Evolutionary conservation across 2,797 vertebrate genomes (phyloP).

Genomic region (Sternotherus odoratus): DNA sequence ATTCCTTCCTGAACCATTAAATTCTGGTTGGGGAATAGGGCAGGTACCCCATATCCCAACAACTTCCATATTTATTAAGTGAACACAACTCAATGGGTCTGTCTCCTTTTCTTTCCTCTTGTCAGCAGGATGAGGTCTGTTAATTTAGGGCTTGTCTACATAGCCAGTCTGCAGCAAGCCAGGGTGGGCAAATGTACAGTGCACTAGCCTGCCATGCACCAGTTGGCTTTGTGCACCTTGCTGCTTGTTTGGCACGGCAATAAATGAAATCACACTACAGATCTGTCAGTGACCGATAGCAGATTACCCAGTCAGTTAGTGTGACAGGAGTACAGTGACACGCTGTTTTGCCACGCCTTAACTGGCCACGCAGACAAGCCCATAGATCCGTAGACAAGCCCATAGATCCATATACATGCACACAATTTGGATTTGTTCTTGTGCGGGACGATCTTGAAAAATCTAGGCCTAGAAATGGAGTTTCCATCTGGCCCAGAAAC

Average conservation of each 20-base stretch:
- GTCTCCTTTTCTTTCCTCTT: not conserved
- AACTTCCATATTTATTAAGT: not conserved
- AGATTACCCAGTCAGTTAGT: not conserved
- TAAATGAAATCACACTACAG: not conserved
- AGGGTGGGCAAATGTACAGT: not conserved
- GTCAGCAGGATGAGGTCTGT: not conserved
- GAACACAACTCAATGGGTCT: not conserved
- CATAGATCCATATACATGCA: not conserved
- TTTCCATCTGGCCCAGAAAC: accelerated
- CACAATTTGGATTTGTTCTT: not conserved
- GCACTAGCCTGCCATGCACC: not conserved
- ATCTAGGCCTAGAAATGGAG: not conserved
- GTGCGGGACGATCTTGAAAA: not conserved
- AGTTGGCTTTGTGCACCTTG: not conserved
- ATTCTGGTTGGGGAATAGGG: not conserved
- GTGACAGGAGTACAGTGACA: not conserved
- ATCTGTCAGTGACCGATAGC: not conserved
- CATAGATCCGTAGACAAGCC: not conserved
- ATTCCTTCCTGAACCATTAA: not conserved
- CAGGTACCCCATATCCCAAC: not conserved
- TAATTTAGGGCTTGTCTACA: not conserved
- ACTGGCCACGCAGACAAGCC: not conserved
- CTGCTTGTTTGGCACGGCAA: not conserved
- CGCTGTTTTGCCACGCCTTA: not conserved
- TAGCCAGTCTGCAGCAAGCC: not conserved